These are phyloP conservation scores for Ptyas mucosa DNA, from an alignment of 2,113 vertebrate species.

Conservation along the genomic window DNA sequence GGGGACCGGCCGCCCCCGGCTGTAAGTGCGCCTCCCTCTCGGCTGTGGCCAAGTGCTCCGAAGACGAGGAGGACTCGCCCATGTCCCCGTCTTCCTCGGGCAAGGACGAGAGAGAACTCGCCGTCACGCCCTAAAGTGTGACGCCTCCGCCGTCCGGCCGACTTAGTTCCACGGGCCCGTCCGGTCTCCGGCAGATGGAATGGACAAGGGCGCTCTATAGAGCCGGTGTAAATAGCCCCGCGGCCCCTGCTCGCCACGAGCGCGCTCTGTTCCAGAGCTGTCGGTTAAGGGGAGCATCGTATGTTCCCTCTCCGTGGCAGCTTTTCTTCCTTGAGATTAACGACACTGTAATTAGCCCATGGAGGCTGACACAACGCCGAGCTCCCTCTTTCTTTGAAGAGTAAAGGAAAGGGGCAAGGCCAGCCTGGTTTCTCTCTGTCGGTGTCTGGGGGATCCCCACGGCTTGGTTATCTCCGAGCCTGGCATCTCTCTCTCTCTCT, in stretches of 20 bases:
- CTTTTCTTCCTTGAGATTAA: neutral
- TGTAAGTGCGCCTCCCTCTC: slow-evolving; percentile 93
- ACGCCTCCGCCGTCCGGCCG: neutral
- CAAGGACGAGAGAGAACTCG: slow-evolving; percentile 91
- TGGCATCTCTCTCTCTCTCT: too few relatives aligned
- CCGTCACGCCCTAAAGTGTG: slow-evolving; percentile 78
- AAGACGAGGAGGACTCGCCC: slow-evolving; percentile 90
- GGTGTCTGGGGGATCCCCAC: slow-evolving; percentile 50
- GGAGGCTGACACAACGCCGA: neutral
- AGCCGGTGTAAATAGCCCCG: neutral
- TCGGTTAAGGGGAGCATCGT: neutral
- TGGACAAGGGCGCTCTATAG: neutral
- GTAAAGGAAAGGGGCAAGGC: neutral
- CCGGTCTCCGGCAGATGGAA: too few relatives aligned
- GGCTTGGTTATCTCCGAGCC: slow-evolving; percentile 41
- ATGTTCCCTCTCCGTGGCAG: neutral
- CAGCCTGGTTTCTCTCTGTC: slow-evolving; percentile 18
- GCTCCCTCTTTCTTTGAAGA: neutral
- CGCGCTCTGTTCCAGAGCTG: neutral
- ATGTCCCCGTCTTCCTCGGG: slow-evolving; percentile 93
- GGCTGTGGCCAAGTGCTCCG: slow-evolving; percentile 83
- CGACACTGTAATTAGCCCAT: neutral
- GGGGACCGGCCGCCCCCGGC: slow-evolving; percentile 68
- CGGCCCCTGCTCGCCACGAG: neutral
- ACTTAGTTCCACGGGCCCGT: neutral